A percentile compares a stretch with the other conserved stretches of the same genome.
Evolutionary conservation across 2,113 vertebrate species (phyloP).

Genomic region (Clarias batrachus): DNA sequence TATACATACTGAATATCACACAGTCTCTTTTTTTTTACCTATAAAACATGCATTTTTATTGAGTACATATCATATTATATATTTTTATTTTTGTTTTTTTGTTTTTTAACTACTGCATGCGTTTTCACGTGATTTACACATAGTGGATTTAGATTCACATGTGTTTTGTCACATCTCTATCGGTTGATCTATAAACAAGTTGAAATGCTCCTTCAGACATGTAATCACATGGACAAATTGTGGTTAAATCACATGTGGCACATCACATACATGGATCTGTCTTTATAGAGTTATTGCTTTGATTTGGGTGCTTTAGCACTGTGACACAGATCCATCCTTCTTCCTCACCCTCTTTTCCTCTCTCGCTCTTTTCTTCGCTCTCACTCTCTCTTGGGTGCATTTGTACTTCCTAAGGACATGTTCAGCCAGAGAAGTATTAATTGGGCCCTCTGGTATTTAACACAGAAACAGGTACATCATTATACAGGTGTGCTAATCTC

Average conservation of each 20-base stretch:
- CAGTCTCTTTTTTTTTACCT: background rate
- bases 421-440: slow-evolving; percentile 66
- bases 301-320: background rate
- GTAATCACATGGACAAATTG: background rate
- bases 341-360: background rate
- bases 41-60: background rate
- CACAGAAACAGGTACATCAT: slow-evolving; percentile 60
- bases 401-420: slow-evolving; percentile 46
- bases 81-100: background rate
- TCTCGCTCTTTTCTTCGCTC: background rate
- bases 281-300: background rate
- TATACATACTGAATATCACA: background rate
- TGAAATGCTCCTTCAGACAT: background rate
- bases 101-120: background rate
- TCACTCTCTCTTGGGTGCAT: slow-evolving; percentile 10
- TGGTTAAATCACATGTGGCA: no score
- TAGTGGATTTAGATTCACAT: background rate
- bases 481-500: slow-evolving; percentile 37
- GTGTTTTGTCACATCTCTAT: background rate
- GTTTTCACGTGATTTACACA: background rate
- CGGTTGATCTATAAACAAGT: background rate
- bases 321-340: background rate
- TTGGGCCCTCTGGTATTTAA: slow-evolving; percentile 65
- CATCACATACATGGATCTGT: background rate
- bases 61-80: background rate